Evolutionary conservation across 2,888 invertebrate genomes (phyloP), one percentile per base, ranked within the genome.

Genomic region (Xestobium rufovillosum): DNA sequence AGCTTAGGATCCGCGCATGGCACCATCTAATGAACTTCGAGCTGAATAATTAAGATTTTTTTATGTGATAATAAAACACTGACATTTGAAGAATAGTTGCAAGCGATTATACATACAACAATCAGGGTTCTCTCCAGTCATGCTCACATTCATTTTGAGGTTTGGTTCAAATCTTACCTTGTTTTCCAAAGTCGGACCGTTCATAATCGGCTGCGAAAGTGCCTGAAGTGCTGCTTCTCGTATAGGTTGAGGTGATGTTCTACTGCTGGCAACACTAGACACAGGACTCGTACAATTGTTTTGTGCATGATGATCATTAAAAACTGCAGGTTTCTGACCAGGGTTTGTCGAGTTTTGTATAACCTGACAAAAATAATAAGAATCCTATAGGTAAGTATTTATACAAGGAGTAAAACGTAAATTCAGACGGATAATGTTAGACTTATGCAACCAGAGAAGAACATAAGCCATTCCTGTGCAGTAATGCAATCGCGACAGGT

Each of bases 161-260:
- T n/a, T n/a, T n/a, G n/a, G n/a, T n/a, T n/a, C n/a, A n/a, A n/a
- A n/a, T 36, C 33, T 34, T 52, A 61, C 61, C 53, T 63, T 65
- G 39, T 55, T 59, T 39, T 61, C 61, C 47, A 61, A 58, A 14
- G 63, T 56, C 26, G 71, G 69, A 40, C 72, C 71, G 55, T 72
- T 72, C 60, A 71, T 64, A n/a, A 59, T 43, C 9, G 41, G 28
- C 34, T 42, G 44, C 31, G 41, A 41, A 33, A 38, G 40, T 1
- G 58, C 60, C 44, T 49, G 52, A 17, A 46, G 40, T 25, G 50
- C 43, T 31, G 54, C 55, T 31, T 49, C 34, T 19, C 45, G 49
- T 15, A 60, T 54, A 17, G 69, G 68, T 40, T 69, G 58, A 27
- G 73, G 73, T 44, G 75, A 72, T 12, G 74, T 70, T 40, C 71